Evolutionary conservation across 2,888 invertebrate species (phyloP).

Genomic region (Xestia sexstrigata): DNA sequence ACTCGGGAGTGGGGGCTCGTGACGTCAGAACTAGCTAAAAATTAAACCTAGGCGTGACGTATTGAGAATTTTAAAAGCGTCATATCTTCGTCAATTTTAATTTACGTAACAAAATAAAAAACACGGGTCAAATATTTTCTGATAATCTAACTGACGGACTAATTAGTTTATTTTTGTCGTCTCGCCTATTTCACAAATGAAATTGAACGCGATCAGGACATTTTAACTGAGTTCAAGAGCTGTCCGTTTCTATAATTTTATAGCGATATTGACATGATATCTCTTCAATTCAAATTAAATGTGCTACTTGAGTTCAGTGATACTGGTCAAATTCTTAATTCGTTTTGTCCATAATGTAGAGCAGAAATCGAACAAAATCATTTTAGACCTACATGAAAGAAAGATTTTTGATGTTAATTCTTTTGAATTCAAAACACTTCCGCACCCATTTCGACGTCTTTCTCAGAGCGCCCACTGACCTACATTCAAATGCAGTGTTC

Average conservation of each 20-base stretch:
- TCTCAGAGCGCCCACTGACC: neutral
- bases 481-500: constrained; percentile 14
- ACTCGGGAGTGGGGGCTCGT: no score
- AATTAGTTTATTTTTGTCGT: no score
- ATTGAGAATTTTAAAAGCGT: no score
- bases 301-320: neutral
- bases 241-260: neutral
- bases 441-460: neutral
- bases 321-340: neutral
- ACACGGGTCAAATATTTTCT: no score
- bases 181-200: neutral
- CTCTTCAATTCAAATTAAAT: neutral
- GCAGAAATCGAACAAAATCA: neutral
- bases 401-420: neutral
- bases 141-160: no score
- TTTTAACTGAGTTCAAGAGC: neutral
- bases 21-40: no score
- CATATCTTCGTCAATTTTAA: no score
- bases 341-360: neutral
- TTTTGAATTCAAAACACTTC: neutral
- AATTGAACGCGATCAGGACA: neutral
- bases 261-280: neutral
- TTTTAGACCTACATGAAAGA: neutral
- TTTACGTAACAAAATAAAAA: no score
- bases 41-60: no score